Base-by-base conservation (phyloP, 2,888 invertebrate genomes). In the Brassicogethes aeneus region DNA sequence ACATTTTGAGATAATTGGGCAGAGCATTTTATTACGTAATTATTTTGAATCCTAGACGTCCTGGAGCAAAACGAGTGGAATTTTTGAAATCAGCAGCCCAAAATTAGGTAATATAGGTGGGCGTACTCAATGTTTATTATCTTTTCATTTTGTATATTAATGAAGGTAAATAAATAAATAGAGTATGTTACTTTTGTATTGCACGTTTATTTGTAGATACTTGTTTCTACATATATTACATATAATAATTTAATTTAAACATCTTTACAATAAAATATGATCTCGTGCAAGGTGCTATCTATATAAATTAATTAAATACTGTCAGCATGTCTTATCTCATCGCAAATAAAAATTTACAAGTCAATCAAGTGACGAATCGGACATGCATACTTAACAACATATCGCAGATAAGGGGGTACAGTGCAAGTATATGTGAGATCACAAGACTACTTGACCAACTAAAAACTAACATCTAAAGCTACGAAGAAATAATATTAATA, bases 341-440 rank as follows among this genome's bases (percentile, higher is more conserved):
- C 41, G 42, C 34, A 41, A 37, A 37, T 36, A 42, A 44, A 40
- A 44, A 50, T 43, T 42, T 46, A 44, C 45, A 46, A 43, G 40
- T 40, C 5, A 7, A 23, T 10, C 5, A 23, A 10, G 23, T 5
- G 23, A 35, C 29, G 37, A 44, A 34, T 39, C 46, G 46, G 46
- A 52, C 46, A 48, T 3, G 16, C 12, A 37, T 46, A 49, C 5
- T 32, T 32, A 32, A 3, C 12, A 32, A 42, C 42, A 51, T 50
- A 55, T 52, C 52, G 55, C 54, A 54, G 53, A 52, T 51, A 54
- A 43, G 45, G 43, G 43, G n/a, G n/a, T n/a, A 44, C 39, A 50
- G 55, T 57, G 57, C 55, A 55, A 55, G 33, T 43, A 35, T 34
- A 46, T 37, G 60, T 56, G 64, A 61, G 60, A 62, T 62, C 62